Percentiles rank a stretch among this genome's conserved stretches.
phyloP scores from a whole-genome alignment of 2,113 vertebrate species.

The Callionymus lyra region DNA sequence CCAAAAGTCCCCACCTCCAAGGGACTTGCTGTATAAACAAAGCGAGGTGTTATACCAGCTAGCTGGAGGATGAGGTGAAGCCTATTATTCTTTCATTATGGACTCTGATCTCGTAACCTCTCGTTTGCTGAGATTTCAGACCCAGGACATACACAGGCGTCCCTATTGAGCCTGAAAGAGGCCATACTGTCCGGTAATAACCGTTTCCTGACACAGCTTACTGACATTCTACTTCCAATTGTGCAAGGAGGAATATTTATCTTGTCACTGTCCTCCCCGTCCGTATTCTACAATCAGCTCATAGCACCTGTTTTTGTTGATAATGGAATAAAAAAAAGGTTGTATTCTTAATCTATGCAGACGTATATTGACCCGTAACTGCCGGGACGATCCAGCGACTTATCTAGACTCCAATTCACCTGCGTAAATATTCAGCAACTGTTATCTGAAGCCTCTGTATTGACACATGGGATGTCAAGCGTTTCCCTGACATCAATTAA shows the following conservation, averaged over 20 bases:
- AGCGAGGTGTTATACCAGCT: too few species aligned
- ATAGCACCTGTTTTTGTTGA: conserved; percentile 42
- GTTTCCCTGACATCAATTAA: conserved; percentile 10
- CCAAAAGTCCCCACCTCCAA: too few species aligned
- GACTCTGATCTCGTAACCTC: too few species aligned
- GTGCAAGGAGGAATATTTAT: conserved; percentile 31
- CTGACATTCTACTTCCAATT: conserved; percentile 10
- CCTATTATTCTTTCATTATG: too few species aligned
- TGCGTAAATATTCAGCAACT: conserved; percentile 18
- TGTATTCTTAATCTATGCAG: conserved; percentile 29
- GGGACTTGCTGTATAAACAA: too few species aligned
- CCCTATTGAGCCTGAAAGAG: too few species aligned
- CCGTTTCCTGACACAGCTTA: conserved; percentile 39
- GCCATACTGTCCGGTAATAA: conserved; percentile 15
- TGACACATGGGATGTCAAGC: conserved; percentile 14
- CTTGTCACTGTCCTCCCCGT: conserved; percentile 33
- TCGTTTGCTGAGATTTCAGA: too few species aligned
- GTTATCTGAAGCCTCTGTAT: conserved; percentile 10
- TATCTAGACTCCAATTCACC: conserved; percentile 14
- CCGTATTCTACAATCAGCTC: conserved; percentile 28
- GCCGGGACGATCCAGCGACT: conserved; percentile 13
- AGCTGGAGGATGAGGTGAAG: too few species aligned
- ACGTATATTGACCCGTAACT: conserved; percentile 9
- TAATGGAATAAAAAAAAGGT: conserved; percentile 50
- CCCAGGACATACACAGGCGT: too few species aligned